Evolutionary conservation across 2,888 invertebrate species (phyloP).

Genomic region (Tetropium fuscum): DNA sequence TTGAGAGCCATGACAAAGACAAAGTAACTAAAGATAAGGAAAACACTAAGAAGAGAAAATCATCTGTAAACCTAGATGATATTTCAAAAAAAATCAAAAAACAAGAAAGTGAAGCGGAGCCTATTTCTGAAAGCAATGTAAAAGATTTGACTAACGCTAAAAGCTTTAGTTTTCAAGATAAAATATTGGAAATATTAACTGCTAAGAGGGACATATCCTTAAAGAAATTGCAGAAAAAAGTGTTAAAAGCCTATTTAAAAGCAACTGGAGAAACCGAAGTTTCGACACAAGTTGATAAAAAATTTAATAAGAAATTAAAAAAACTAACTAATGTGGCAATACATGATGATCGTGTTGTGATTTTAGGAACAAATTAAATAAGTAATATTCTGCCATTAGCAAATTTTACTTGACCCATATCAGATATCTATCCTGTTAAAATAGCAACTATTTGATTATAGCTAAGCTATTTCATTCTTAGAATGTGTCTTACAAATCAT

Average conservation of each 20-base stretch:
- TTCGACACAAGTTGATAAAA: conserved; percentile 75
- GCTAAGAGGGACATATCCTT: conserved; percentile 74
- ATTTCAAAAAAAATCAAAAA: conserved; percentile 66
- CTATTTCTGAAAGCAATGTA: too few species aligned
- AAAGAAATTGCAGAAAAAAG: conserved; percentile 82
- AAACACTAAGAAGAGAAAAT: conserved; percentile 30
- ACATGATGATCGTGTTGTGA: conserved; percentile 68
- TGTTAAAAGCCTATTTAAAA: conserved; percentile 74
- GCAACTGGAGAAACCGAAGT: conserved; percentile 64
- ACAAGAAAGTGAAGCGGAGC: conserved; percentile 54
- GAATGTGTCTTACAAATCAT: too few species aligned
- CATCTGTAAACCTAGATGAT: conserved; percentile 13
- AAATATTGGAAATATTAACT: conserved; percentile 58
- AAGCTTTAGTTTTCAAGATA: conserved; percentile 49
- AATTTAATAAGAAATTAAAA: conserved; percentile 78
- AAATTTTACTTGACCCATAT: too few species aligned
- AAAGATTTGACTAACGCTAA: conserved; percentile 1
- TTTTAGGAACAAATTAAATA: not conserved
- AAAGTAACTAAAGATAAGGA: conserved; percentile 40
- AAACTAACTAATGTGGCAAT: conserved; percentile 75
- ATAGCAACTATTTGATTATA: too few species aligned
- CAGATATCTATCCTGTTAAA: too few species aligned
- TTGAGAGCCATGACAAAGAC: conserved; percentile 36
- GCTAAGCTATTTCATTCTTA: too few species aligned
- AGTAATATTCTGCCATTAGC: too few species aligned